These are phyloP conservation scores for Aplocera efformata DNA, from an alignment of 2,888 invertebrate genomes.

Conservation along the genomic window DNA sequence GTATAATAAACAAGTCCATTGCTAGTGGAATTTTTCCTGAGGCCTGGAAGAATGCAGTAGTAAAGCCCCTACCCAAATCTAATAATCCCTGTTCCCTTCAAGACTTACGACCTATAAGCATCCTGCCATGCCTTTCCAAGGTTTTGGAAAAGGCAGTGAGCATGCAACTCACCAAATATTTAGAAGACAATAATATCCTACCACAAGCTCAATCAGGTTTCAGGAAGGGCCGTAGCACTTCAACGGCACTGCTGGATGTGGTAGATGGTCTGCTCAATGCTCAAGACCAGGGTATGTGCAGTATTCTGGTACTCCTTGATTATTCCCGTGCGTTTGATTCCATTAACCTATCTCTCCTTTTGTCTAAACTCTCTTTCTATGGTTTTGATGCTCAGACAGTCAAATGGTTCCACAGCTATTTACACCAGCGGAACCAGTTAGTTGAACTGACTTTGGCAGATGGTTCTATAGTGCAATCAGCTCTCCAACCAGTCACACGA, in stretches of 20 bases:
- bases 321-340: conserved; percentile 5
- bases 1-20: background rate
- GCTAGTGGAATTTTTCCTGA: background rate
- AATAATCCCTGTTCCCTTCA: background rate
- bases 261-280: conserved; percentile 2
- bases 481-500: background rate
- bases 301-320: conserved; percentile 2
- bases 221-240: background rate
- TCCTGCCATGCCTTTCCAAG: no score
- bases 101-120: background rate
- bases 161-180: no score
- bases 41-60: background rate
- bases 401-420: no score
- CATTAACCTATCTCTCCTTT: no score
- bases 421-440: no score
- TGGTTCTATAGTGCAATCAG: background rate
- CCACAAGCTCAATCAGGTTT: no score
- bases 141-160: no score
- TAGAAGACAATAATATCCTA: no score
- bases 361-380: no score
- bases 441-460: background rate
- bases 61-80: background rate
- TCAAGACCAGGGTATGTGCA: background rate
- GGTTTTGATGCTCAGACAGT: no score
- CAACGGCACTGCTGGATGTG: conserved; percentile 1